phyloP scores from a whole-genome alignment of 2,797 vertebrate species.

The Cynopterus sphinx region DNA sequence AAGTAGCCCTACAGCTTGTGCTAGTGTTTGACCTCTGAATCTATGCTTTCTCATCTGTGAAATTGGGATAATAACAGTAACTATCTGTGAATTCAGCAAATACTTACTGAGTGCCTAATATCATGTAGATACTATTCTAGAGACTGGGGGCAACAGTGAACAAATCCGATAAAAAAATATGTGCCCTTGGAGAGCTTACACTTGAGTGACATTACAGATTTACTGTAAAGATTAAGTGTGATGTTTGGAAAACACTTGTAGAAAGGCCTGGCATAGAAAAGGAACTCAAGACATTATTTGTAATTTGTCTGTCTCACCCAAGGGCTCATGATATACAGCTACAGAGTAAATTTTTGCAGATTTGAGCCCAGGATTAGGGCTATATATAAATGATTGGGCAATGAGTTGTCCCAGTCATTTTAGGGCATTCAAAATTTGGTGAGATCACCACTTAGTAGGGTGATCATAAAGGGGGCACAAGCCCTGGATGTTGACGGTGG shows the following conservation, averaged over 20 bases:
- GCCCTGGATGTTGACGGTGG: neutral
- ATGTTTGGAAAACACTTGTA: neutral
- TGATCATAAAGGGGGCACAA: neutral
- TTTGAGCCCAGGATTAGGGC: neutral
- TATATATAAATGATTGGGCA: neutral
- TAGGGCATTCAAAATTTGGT: neutral
- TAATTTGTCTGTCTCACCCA: neutral
- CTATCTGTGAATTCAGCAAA: constrained; percentile 47
- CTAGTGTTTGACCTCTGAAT: constrained; percentile 68
- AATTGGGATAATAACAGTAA: constrained; percentile 52
- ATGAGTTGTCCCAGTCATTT: constrained; percentile 7
- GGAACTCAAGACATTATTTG: constrained; percentile 9
- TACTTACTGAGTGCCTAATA: constrained; percentile 48
- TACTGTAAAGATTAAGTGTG: neutral
- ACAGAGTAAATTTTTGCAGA: neutral
- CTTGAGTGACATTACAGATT: neutral
- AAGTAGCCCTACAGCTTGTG: constrained; percentile 71
- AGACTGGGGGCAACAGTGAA: neutral
- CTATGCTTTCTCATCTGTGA: constrained; percentile 70
- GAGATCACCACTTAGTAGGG: neutral
- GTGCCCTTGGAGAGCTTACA: neutral
- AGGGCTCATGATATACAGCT: neutral
- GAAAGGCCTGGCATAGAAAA: neutral
- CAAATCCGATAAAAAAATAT: neutral
- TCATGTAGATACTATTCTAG: constrained; percentile 9